These are phyloP conservation scores for Pyrgus malvae DNA, from an alignment of 2,888 invertebrate genomes.

Conservation along the genomic window DNA sequence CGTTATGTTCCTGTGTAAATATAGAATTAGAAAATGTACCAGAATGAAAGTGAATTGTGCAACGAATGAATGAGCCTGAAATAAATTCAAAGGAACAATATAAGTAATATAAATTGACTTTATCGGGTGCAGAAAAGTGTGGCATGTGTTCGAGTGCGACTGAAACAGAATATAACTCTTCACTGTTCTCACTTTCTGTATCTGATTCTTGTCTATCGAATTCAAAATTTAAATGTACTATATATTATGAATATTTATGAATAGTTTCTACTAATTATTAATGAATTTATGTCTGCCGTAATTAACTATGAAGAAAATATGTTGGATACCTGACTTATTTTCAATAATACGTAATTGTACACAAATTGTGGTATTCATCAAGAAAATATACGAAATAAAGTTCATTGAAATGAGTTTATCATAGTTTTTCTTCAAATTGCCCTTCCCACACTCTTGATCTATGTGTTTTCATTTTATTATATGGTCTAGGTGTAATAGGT, in stretches of 20 bases:
- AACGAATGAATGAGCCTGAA: slow-evolving; percentile 10
- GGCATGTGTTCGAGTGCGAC: neutral
- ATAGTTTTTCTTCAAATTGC: neutral
- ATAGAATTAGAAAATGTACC: slow-evolving; percentile 1
- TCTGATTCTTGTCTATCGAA: too few species aligned
- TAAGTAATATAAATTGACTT: neutral
- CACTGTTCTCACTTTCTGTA: neutral
- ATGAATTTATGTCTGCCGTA: slow-evolving; percentile 5
- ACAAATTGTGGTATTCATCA: slow-evolving; percentile 20
- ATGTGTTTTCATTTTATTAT: too few species aligned
- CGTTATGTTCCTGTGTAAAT: slow-evolving; percentile 2
- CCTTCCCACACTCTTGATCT: too few species aligned
- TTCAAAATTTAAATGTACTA: too few species aligned
- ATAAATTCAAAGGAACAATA: neutral
- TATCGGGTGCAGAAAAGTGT: neutral
- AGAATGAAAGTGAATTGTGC: slow-evolving; percentile 2
- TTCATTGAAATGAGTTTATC: neutral
- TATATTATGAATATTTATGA: neutral
- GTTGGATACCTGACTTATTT: neutral
- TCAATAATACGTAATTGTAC: slow-evolving; percentile 12
- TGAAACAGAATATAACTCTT: neutral
- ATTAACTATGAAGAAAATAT: neutral
- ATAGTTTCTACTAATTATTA: too few species aligned
- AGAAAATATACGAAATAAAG: slow-evolving; percentile 16
- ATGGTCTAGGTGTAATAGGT: too few species aligned